Conservation (phyloP, 2,888 invertebrate genomes). For the Dilophus febrilis region DNA sequence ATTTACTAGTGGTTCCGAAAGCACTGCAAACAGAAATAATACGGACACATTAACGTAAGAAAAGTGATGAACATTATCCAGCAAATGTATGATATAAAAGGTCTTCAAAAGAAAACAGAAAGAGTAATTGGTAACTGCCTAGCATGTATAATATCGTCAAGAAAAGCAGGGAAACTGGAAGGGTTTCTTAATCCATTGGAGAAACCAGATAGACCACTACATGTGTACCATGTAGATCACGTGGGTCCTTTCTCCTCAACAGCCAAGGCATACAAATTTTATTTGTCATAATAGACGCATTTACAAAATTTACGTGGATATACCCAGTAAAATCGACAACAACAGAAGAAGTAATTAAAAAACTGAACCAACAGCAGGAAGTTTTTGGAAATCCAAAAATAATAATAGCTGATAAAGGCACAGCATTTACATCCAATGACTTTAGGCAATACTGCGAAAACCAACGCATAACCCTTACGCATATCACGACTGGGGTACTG, state of each 20-base stretch:
- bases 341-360: constrained; percentile 17
- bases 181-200: constrained; percentile 18
- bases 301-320: constrained; percentile 21
- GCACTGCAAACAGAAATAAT: constrained; percentile 22
- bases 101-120: too few species aligned
- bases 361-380: constrained; percentile 15
- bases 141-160: constrained; percentile 9
- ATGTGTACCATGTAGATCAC: constrained; percentile 20
- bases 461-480: constrained; percentile 20
- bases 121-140: constrained; percentile 8
- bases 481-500: too few species aligned
- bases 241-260: constrained; percentile 18
- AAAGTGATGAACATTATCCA: constrained; percentile 18
- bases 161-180: constrained; percentile 19
- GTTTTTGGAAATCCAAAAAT: constrained; percentile 22
- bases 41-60: constrained; percentile 19
- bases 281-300: constrained; percentile 18
- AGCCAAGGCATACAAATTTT: constrained; percentile 18
- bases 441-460: constrained; percentile 19
- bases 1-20: constrained; percentile 19
- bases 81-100: too few species aligned
- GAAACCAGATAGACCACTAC: constrained; percentile 17
- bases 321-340: constrained; percentile 17
- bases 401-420: constrained; percentile 19
- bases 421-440: constrained; percentile 21